Percentiles rank a stretch among this genome's conserved stretches.
Conservation (phyloP, 2,888 invertebrate genomes). For the Cynaeus angustus region DNA sequence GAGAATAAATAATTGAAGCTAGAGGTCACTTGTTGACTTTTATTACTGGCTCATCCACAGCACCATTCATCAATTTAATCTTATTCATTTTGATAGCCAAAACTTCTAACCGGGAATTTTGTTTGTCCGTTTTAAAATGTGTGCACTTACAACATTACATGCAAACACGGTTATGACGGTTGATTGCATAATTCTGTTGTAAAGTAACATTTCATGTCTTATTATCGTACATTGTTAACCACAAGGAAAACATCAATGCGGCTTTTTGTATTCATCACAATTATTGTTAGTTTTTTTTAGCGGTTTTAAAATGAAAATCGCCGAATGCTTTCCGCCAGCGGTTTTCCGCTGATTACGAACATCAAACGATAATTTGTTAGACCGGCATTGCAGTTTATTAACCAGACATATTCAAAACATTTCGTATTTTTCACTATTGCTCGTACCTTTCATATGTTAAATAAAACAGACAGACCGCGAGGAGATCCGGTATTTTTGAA, state of each 20-base stretch:
- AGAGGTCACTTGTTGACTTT: conserved; percentile 24
- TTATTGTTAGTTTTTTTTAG: neutral
- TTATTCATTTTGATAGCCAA: neutral
- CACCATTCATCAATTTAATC: conserved; percentile 10
- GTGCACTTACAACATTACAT: too few relatives aligned
- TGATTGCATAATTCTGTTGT: conserved; percentile 5
- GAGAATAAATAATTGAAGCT: conserved; percentile 1
- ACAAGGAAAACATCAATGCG: conserved; percentile 8
- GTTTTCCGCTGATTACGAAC: conserved; percentile 17
- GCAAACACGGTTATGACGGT: too few relatives aligned
- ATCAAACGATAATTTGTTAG: conserved; percentile 13
- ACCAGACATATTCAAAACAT: neutral
- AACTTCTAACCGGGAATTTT: too few relatives aligned
- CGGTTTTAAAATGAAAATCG: neutral
- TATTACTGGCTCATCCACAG: neutral
- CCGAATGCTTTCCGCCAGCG: conserved; percentile 5
- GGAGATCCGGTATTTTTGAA: too few relatives aligned
- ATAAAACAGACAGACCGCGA: too few relatives aligned
- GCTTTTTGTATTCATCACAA: neutral
- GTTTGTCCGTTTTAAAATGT: too few relatives aligned
- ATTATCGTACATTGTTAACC: conserved; percentile 2
- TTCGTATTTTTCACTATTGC: too few relatives aligned
- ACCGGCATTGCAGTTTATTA: conserved; percentile 7
- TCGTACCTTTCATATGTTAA: too few relatives aligned
- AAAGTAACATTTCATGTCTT: conserved; percentile 3